Evolutionary conservation across 2,113 vertebrate species (phyloP).

Genomic region (Apistogramma diplotaenia): DNA sequence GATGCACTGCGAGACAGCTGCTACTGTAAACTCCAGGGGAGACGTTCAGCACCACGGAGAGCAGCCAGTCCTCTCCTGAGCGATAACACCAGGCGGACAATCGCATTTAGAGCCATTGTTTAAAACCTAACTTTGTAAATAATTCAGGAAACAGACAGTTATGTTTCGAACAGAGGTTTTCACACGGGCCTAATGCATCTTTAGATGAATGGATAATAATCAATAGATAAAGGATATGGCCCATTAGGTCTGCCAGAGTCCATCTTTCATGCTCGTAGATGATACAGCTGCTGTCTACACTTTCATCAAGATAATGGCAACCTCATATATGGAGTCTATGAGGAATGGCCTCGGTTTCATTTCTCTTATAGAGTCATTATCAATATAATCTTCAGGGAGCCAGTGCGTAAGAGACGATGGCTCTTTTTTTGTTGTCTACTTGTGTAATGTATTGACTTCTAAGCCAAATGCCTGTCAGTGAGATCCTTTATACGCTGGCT

Average conservation of each 20-base stretch:
- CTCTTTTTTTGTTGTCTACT: constrained; percentile 32
- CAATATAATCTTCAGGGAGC: constrained; percentile 41
- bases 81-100: neutral
- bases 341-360: constrained; percentile 60
- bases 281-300: constrained; percentile 63
- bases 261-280: constrained; percentile 58
- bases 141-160: neutral
- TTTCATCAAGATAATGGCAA: constrained; percentile 71
- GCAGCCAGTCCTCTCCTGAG: constrained; percentile 27
- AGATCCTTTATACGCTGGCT: constrained; percentile 40
- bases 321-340: constrained; percentile 55
- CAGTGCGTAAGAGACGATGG: constrained; percentile 19
- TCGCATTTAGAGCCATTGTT: neutral
- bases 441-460: constrained; percentile 29
- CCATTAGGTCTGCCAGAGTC: constrained; percentile 58
- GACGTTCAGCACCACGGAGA: constrained; percentile 78
- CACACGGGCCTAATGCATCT: constrained; percentile 15
- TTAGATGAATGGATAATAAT: constrained; percentile 20
- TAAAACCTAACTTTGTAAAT: neutral
- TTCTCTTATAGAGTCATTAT: constrained; percentile 52
- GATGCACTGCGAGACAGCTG: neutral
- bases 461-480: constrained; percentile 43
- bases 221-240: constrained; percentile 56
- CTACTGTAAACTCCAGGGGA: neutral
- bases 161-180: neutral